Evolutionary conservation across 2,888 invertebrate genomes (phyloP), one percentile per base, ranked within the genome.

Genomic region (Cyaniris semiargus): DNA sequence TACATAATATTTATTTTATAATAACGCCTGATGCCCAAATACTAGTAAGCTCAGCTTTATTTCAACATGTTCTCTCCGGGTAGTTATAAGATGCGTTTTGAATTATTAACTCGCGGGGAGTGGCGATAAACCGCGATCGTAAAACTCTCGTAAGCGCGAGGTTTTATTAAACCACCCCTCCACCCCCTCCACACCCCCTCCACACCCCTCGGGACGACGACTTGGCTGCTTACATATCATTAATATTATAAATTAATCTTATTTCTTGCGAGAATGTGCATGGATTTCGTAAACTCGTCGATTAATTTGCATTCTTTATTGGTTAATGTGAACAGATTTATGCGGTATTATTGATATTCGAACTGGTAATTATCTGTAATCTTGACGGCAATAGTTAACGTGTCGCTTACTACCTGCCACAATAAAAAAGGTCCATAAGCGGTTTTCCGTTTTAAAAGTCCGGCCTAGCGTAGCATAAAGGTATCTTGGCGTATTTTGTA

Each of bases 91-190:
- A 66, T 15, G 27, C 27, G 66, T 31, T 31, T 66, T 66, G 66
- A 66, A 66, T 66, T 66, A 66, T 66, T 66, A 27, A 66, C 66
- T 5, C 66, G 66, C 27, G 66, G 18, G 27, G 66, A 66, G 66
- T 18, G 15, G 27, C 66, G 31, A 18, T 66, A 66, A 66, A 66
- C 27, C 18, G 66, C 31, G 66, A 66, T 66, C 66, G 78, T 80
- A 80, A 80, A 80, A 79, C 76, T 38, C 75, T 79, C 80, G 79
- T 80, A 79, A 80, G 79, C 77, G 60, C 77, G 21, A 60, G 71
- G 58, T 56, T 72, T 79, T 80, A 80, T 80, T 80, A 79, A 79
- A 79, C 6, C 78, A 18, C 78, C 27, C 15, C 48, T 48, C 48
- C 13, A 48, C 10, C 1, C 48, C 18, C 53, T 5, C 48, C 15